Base-by-base conservation (phyloP, 2,113 vertebrate species). In the Grantiella picta region DNA sequence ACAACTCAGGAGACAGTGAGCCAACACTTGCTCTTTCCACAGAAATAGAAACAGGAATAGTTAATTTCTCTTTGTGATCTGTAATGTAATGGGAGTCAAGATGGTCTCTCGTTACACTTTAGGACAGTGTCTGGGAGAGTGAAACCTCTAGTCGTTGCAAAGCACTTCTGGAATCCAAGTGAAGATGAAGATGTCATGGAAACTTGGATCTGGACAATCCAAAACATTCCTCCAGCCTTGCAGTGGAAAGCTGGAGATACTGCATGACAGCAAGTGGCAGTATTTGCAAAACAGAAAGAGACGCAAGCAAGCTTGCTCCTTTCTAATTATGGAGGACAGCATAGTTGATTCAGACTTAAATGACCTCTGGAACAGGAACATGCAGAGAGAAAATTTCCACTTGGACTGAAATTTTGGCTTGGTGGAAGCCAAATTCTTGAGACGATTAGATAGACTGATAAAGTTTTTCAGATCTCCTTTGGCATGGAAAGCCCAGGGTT, bases 241-340 rank as follows among this genome's bases (percentile, higher is more conserved):
- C 60, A 92, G 45, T 72, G 59, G 81, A 94, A 95, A 61, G 65
- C 60, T 64, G 89, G 81, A 79, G 59, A 73, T 65, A 79, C 36
- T 91, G 70, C 75, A 87, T 83, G 78, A 90, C 93, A 90, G 87
- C 53, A 94, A 95, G 94, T 63, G 82, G 87, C 91, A 95, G 84
- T 79, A 87, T 96, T 90, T 80, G 82, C 66, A 82, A 96, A 92
- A 96, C 57, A 94, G 93, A 91, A 91, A 49, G 42, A 84, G 78
- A 76, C 69, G 31, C 57, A 91, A 91, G 84, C 40, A 93, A 68
- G 35, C 59, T 77, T 76, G 25, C 50, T 82, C 21, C 78, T 85
- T 95, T 92, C 70, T 94, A 90, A 85, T 95, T 94, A 76, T 63
- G 78, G 84, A 69, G 77, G 45, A 82, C 8, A 76, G 35, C 25